Base-by-base conservation (phyloP, 92 coral and sea anemone genomes). In the Parazoanthus swiftii region DNA sequence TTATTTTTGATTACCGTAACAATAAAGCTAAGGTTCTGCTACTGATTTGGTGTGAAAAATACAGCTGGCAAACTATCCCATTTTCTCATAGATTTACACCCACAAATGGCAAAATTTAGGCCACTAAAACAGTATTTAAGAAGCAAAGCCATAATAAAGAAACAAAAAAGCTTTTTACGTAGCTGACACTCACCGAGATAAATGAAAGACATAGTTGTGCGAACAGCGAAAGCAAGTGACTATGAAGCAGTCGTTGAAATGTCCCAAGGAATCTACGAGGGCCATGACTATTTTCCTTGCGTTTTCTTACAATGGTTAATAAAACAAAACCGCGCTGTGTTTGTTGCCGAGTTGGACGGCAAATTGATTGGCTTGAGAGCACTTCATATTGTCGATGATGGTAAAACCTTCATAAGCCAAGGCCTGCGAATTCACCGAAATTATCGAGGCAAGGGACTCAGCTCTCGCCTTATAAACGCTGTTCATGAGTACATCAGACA, bases 261-360 rank as follows among this genome's bases (percentile, higher is more conserved):
- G 92, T 96, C 99, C 5, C 81, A 92, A 83, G 98, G 99, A 29
- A 93, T 96, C 85, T 96, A 96, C 86, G 70, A 80, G 8, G 99
- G 99, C 0, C 99, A 96, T 54, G 99, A 96, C 38, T 96, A 96
- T 81, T 93, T 96, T 68, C 98, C 98, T 14, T 92, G 96, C 66
- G 92, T 95, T 56, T 96, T 96, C 74, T 85, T 88, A 26, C 88
- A 90, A 76, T 96, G 99, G 99, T 88, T 96, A 51, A 81, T 82
- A 20, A 88, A 91, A 26, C 80, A 93, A 20, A 90, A 91, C 36
- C 94, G 99, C 26, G 79, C 86, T 15, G 93, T 95, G 68, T 91
- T 96, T 77, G 96, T 96, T 9, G 99, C 96, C 4, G 94, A 95
- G 89, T 85, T 85, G 36, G 95, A 91, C 29, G 93, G 85, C 18